Percentiles rank a stretch among this genome's conserved stretches.
These are phyloP conservation scores for Onychomys arenicola DNA, from an alignment of 2,797 vertebrate genomes.

Conservation along the genomic window DNA sequence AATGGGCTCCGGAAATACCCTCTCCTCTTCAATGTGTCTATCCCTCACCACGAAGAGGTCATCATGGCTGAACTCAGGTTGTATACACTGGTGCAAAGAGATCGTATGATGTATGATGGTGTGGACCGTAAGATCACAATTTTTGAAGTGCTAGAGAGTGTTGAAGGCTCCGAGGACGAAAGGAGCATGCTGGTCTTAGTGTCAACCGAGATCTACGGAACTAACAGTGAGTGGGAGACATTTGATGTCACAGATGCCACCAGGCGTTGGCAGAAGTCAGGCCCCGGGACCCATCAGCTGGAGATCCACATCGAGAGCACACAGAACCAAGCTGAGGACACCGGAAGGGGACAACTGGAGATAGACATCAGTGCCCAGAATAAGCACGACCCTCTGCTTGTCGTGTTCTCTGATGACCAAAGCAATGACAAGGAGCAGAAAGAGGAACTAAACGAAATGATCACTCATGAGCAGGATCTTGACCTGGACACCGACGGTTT, in stretches of 20 bases:
- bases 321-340: constrained; percentile 77
- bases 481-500: constrained; percentile 87
- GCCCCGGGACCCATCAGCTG: constrained; percentile 91
- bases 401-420: constrained; percentile 98
- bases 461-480: constrained; percentile 92
- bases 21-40: constrained; percentile 96
- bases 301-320: constrained; percentile 95
- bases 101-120: constrained; percentile 92
- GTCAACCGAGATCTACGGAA: constrained; percentile 94
- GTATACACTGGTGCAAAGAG: constrained; percentile 94
- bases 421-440: constrained; percentile 93
- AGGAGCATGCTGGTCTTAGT: constrained; percentile 89
- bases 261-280: constrained; percentile 92
- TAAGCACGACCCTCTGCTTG: constrained; percentile 95
- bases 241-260: constrained; percentile 95
- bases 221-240: constrained; percentile 95
- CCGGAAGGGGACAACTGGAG: constrained; percentile 89
- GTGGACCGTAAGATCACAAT: constrained; percentile 95
- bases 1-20: constrained; percentile 92
- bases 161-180: constrained; percentile 69
- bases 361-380: constrained; percentile 93
- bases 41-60: constrained; percentile 96
- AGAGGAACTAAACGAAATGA: constrained; percentile 96
- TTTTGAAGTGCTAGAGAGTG: constrained; percentile 90
- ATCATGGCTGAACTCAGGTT: constrained; percentile 95